Conservation (phyloP, 2,797 vertebrate species). For the Carcharodon carcharias region DNA sequence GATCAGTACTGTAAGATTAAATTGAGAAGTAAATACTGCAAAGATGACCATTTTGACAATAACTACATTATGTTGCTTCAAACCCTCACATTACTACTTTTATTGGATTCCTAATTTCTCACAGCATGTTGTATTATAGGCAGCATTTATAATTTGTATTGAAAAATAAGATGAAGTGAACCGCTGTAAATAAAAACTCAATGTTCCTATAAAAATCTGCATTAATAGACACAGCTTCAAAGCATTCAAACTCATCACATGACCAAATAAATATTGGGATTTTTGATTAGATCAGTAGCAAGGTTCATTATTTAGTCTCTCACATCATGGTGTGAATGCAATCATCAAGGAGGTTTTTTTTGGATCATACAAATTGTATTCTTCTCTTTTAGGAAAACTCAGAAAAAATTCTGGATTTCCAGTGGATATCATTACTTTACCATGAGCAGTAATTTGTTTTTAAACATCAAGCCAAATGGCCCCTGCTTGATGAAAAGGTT, state of each 20-base stretch:
- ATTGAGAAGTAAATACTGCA: constrained; percentile 42
- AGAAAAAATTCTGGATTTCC: neutral
- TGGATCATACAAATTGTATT: constrained; percentile 7
- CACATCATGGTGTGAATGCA: constrained; percentile 26
- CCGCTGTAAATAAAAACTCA: neutral
- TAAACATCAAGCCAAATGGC: neutral
- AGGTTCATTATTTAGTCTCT: constrained; percentile 36
- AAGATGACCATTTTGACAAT: neutral
- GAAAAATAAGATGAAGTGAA: neutral
- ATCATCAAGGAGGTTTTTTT: constrained; percentile 11
- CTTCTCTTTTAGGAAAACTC: constrained; percentile 1
- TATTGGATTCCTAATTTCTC: neutral
- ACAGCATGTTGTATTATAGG: neutral
- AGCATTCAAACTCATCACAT: constrained; percentile 1
- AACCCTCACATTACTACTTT: neutral
- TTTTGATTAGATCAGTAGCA: constrained; percentile 22
- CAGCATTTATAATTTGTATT: neutral
- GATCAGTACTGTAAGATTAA: neutral
- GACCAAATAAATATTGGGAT: constrained; percentile 28
- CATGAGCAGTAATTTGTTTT: constrained; percentile 3
- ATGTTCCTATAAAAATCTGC: neutral
- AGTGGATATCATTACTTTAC: neutral
- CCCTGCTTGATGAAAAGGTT: neutral
- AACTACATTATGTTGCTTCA: neutral
- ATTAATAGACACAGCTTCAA: constrained; percentile 17